Evolutionary conservation across 2,888 invertebrate species (phyloP), one percentile per base, ranked within the genome.

Genomic region (Drosophila mercatorum): DNA sequence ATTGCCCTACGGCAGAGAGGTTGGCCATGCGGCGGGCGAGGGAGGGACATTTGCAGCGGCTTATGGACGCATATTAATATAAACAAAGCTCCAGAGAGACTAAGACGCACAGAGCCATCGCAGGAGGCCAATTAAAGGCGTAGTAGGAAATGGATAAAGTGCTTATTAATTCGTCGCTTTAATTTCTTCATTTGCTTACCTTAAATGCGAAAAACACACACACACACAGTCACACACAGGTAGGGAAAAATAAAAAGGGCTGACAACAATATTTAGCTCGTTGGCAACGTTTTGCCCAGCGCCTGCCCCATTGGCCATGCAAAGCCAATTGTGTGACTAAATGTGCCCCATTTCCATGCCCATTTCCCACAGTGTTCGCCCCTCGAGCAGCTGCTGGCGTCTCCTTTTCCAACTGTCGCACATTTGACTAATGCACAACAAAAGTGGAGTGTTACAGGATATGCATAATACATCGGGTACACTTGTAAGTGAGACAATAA

Each of bases 391-490:
- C 51, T 53, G 67, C 34, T 66, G 66, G 69, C 66, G 55, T 73
- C 72, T 62, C 68, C 76, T 67, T 81, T 83, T 76, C 79, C 80
- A 79, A 76, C 80, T 80, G 86, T 79, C 88, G 85, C 75, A 86
- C 88, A 84, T 89, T 90, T 90, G 82, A 84, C 90, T 89, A 89
- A 89, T 89, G 88, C 90, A 86, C 86, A 90, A 81, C 86, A 88
- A 89, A 89, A 90, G 86, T 83, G 88, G 86, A 87, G 87, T 89
- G 90, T 86, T 84, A 89, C 89, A 89, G 89, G 90, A 90, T 88
- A 89, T 90, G 87, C 90, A 89, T 90, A 89, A 89, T 86, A 84
- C 87, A 88, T 90, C 78, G 79, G 83, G 83, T 89, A 88, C 89
- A 89, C 85, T 85, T 89, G 89, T 88, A 85, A 85, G 85, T 89